Evolutionary conservation across 2,888 invertebrate genomes (phyloP), one percentile per base, ranked within the genome.

Genomic region (Polia nebulosa): DNA sequence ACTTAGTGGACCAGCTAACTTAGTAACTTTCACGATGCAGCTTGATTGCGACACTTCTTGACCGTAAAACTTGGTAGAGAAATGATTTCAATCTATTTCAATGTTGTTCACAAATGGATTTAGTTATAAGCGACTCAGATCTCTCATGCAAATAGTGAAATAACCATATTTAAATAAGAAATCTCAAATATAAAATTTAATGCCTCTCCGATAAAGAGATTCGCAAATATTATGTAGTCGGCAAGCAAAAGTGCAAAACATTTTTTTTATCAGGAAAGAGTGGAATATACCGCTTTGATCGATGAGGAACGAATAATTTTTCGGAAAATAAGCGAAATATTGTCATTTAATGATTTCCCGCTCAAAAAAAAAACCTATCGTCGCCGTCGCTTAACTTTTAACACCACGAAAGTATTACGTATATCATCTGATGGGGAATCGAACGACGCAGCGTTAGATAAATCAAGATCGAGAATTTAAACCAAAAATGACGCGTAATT

Each of bases 1-100:
- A 36, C 39, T 15, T 41, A 11, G 51, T 29, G 22, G 41, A 51
- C 63, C 9, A 49, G 29, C 49, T n/a, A 32, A 36, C 57, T 65
- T 51, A 44, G 51, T 71, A 76, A 80, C 83, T 81, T 82, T 82
- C 81, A 47, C 62, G 32, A 53, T 52, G 61, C 47, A 47, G 52
- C 27, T 66, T 34, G 53, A 62, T 60, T 51, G 15, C 13, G 58
- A 27, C 53, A 49, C 58, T 51, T 63, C 51, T 63, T 70, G 60
- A 27, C 70, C 60, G 62, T 58, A 59, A 56, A 73, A 58, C 76
- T 76, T 51, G 20, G 7, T 9, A 15, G 25, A 49, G 47, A 56
- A 70, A 55, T 45, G 17, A 62, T 45, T 25, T 44, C 32, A 20
- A 57, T 47, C 44, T 36, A 8, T 11, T 58, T 39, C 17, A 67